Conservation (phyloP, 2,113 vertebrate species). For the Pyxicephalus adspersus region DNA sequence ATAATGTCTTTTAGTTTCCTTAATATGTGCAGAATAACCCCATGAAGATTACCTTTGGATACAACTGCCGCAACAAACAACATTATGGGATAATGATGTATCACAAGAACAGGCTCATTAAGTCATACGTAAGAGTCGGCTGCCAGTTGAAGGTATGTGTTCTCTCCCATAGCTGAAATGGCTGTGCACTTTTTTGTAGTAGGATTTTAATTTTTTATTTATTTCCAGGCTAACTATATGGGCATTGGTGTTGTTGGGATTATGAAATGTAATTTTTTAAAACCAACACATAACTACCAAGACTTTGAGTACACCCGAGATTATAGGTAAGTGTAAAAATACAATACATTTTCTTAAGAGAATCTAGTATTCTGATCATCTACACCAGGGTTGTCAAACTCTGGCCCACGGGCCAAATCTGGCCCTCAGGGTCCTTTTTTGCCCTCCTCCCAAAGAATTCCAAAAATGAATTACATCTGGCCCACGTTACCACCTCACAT, state of each 20-base stretch:
- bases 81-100: constrained; percentile 99
- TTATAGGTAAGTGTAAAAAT: constrained; percentile 82
- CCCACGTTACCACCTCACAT: too few species aligned
- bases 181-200: background rate
- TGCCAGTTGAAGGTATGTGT: constrained; percentile 86
- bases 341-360: background rate
- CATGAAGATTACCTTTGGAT: constrained; percentile 90
- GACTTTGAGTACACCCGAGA: constrained; percentile 92
- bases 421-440: too few species aligned
- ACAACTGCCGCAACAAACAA: constrained; percentile 94
- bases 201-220: background rate
- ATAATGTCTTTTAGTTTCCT: constrained; percentile 67
- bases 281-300: constrained; percentile 97
- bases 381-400: too few species aligned
- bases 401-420: too few species aligned
- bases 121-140: constrained; percentile 91
- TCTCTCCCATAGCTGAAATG: background rate
- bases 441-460: too few species aligned
- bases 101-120: constrained; percentile 94
- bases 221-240: constrained; percentile 83
- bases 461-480: too few species aligned
- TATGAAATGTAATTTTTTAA: constrained; percentile 91
- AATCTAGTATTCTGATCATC: too few species aligned
- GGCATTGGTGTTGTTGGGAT: constrained; percentile 93
- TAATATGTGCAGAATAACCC: constrained; percentile 74